Base-by-base conservation (phyloP, 2,113 vertebrate species). In the Lophotis ruficrista region DNA sequence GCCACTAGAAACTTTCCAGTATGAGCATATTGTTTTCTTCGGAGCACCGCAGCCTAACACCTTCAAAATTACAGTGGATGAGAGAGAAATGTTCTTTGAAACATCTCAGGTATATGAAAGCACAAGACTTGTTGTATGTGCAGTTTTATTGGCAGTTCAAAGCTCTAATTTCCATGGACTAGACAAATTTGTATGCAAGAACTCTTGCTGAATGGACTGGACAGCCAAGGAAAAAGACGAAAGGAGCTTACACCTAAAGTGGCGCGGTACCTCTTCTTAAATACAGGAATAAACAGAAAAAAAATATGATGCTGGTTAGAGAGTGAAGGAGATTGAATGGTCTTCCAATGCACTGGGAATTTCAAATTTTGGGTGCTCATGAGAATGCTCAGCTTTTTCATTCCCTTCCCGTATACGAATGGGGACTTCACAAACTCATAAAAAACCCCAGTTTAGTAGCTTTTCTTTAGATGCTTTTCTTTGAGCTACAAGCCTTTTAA, bases 21-120 rank as follows among this genome's bases (percentile, higher is more conserved):
- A 99, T 8, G 99, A 99, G 56, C 99, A 99, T 94, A 99, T 99
- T 75, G 95, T 99, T 78, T 99, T 99, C 97, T 99, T 99, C 1
- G 99, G 99, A 28, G 98, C 98, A 31, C 99, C 99, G 3, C 98
- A 98, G 83, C 97, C 98, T 78, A 99, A 98, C 97, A 99, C 98
- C 65, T 99, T 99, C 97, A 99, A 99, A 97, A 98, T 99, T 95
- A 99, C 98, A 2, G 99, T 99, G 97, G 99, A 99, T n/a, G 99
- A 99, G 90, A 98, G 99, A 87, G 99, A 99, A 97, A 99, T 99
- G 99, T 98, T 99, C 96, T 99, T 99, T 89, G 98, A 99, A 94
- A 99, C 99, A 22, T 98, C 98, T 24, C 99, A 99, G 98, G 99
- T 99, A 97, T 4, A 69, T 30, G 17, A 76, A 83, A 90, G 30